These are phyloP conservation scores for Eulithis testata DNA, from an alignment of 2,888 invertebrate species.

Conservation along the genomic window DNA sequence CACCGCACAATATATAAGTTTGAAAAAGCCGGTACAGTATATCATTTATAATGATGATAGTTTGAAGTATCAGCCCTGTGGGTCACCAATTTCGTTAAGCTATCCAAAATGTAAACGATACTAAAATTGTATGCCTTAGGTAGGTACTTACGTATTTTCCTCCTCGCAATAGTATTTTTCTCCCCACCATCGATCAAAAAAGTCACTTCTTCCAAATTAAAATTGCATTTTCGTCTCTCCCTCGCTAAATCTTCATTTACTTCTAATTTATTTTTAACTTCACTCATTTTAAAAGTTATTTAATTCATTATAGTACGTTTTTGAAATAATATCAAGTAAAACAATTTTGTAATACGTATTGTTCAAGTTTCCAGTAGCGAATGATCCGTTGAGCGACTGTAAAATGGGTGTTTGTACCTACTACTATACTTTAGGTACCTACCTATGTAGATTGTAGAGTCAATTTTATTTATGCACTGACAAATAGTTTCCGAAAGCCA, in stretches of 20 bases:
- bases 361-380: conserved; percentile 6
- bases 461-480: no score
- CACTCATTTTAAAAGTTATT: conserved; percentile 41
- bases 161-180: conserved; percentile 88
- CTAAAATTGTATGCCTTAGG: no score
- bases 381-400: conserved; percentile 10
- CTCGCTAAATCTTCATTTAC: conserved; percentile 87
- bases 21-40: no score
- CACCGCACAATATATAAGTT: no score
- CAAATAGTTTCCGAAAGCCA: no score
- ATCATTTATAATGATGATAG: no score
- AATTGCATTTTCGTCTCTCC: conserved; percentile 89
- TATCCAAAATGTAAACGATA: no score
- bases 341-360: conserved; percentile 1
- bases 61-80: no score
- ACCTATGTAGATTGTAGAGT: neutral
- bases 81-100: no score
- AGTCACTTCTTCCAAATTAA: conserved; percentile 89
- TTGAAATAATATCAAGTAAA: neutral
- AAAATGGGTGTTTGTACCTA: neutral
- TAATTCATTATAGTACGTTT: neutral
- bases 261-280: conserved; percentile 40
- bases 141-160: conserved; percentile 63
- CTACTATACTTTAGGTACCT: neutral
- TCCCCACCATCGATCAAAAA: conserved; percentile 90